Base-by-base conservation (phyloP, 2,888 invertebrate species). In the Protophormia terraenovae region DNA sequence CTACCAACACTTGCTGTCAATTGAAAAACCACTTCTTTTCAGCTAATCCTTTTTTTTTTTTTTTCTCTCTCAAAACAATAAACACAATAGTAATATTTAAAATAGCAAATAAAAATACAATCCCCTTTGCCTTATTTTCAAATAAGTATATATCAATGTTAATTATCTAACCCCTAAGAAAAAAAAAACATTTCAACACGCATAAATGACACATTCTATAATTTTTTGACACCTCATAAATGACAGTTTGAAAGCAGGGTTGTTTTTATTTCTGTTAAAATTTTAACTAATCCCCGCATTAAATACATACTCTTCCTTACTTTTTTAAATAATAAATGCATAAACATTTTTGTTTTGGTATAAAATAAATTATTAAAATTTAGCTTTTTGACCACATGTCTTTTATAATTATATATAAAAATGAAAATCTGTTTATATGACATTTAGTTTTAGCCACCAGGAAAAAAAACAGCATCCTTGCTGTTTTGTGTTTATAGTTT, bases 371-470 rank as follows among this genome's bases (percentile, higher is more conserved):
- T 16, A 64, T 24, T 12, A 10, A 45, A 19, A 27, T 22, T 75
- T 75, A 38, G 50, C 82, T 83, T 85, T 75, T 75, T 45, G 83
- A 71, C 85, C 85, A 85, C 85, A 85, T 85, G 85, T 66, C 82
- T 60, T 38, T 75, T 75, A 62, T 75, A 85, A 83, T 85, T 85
- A 83, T 66, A 50, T 83, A 41, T 58, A 35, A 82, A 78, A 78
- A 19, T 84, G 55, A 45, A 16, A 24, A 38, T 58, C n/a, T n/a
- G n/a, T n/a, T n/a, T n/a, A n/a, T n/a, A n/a, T n/a, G n/a, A n/a
- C n/a, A n/a, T n/a, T n/a, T n/a, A n/a, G n/a, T n/a, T n/a, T n/a
- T n/a, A n/a, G n/a, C n/a, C n/a, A n/a, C n/a, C n/a, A n/a, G n/a
- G n/a, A n/a, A n/a, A n/a, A n/a, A n/a, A n/a, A n/a, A n/a, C 62